phyloP scores from a whole-genome alignment of 2,797 vertebrate species.

The Potorous gilbertii region DNA sequence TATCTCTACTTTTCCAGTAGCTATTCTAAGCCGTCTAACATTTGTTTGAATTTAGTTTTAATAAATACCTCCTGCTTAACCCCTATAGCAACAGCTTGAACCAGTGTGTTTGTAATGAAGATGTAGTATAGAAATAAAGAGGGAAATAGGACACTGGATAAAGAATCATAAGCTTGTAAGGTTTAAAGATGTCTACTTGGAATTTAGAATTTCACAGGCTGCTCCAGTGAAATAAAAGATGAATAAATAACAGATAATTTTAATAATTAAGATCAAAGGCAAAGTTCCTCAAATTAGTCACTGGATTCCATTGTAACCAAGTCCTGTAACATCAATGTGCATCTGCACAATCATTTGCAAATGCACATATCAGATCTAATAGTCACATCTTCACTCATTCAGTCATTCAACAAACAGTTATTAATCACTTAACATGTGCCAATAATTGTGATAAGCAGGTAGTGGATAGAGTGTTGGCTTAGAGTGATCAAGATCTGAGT shows the following conservation, averaged over 20 bases:
- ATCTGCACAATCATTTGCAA: background rate
- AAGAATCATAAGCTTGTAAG: conserved; percentile 65
- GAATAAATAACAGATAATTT: conserved; percentile 72
- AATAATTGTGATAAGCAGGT: background rate
- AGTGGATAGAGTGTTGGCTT: background rate
- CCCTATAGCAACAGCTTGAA: conserved; percentile 70
- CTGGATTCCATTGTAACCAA: background rate
- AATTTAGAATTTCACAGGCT: conserved; percentile 64
- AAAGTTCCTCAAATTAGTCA: conserved; percentile 51
- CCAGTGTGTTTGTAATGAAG: conserved; percentile 76
- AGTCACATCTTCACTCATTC: background rate
- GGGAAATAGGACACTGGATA: conserved; percentile 57
- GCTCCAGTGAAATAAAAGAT: conserved; percentile 49
- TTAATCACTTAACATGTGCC: background rate
- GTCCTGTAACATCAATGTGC: background rate
- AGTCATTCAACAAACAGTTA: background rate
- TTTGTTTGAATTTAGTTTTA: conserved; percentile 81
- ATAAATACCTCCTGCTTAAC: conserved; percentile 80
- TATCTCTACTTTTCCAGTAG: conserved; percentile 69
- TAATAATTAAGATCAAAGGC: conserved; percentile 60
- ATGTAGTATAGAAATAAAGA: conserved; percentile 75
- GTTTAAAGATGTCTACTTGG: conserved; percentile 38
- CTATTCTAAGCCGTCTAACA: conserved; percentile 59
- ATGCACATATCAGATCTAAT: background rate
- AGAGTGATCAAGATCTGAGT: background rate